Evolutionary conservation across 2,113 vertebrate species (phyloP).

Genomic region (Marmota monax): DNA sequence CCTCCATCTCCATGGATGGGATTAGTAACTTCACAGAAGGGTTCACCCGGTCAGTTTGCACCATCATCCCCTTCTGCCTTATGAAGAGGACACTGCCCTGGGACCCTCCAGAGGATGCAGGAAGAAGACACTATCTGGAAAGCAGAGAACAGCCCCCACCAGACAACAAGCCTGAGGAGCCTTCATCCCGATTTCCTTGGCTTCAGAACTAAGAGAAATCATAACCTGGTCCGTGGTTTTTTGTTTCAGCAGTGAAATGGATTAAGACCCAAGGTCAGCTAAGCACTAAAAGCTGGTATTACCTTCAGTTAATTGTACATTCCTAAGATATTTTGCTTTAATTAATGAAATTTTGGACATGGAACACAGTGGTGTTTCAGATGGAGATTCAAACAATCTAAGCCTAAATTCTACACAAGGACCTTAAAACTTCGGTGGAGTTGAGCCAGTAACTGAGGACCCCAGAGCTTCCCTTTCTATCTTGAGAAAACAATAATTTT

Average conservation of each 20-base stretch:
- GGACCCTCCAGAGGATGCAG: neutral
- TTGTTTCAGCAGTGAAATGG: neutral
- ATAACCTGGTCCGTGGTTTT: neutral
- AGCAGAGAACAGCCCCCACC: neutral
- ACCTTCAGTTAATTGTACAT: constrained; percentile 2
- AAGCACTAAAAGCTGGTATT: neutral
- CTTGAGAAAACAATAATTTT: neutral
- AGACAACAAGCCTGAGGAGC: neutral
- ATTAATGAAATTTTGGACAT: neutral
- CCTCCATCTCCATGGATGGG: neutral
- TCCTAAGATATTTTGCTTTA: neutral
- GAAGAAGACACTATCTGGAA: neutral
- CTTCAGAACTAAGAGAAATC: neutral
- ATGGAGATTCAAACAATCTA: neutral
- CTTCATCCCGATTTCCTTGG: neutral
- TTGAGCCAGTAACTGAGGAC: neutral
- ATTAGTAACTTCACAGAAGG: neutral
- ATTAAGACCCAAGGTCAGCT: neutral
- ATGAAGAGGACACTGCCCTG: neutral
- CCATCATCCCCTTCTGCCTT: neutral
- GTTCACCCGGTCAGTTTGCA: neutral
- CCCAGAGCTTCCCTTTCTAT: neutral
- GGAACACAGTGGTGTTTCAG: neutral
- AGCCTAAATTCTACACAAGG: neutral
- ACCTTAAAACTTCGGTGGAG: neutral